These are phyloP conservation scores for Avahi laniger DNA, from an alignment of 2,797 vertebrate species.

Conservation along the genomic window DNA sequence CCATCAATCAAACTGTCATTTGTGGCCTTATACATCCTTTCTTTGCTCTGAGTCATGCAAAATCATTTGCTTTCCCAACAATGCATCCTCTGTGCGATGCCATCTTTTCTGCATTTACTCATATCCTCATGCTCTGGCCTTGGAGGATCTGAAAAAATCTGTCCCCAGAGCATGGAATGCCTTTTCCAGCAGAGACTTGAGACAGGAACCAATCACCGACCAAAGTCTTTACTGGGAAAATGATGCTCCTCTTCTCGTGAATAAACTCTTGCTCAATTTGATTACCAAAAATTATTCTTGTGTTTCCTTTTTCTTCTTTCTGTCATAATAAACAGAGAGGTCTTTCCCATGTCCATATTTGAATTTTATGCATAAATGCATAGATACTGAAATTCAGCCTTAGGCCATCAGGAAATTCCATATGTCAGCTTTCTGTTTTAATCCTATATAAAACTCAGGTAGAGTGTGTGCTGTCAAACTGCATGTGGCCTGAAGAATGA, in stretches of 20 bases:
- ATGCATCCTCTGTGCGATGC: slow-evolving; percentile 47
- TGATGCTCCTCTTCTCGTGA: neutral
- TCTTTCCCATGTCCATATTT: slow-evolving; percentile 62
- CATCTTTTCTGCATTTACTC: slow-evolving; percentile 55
- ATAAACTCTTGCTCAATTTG: slow-evolving; percentile 30
- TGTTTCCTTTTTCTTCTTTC: slow-evolving; percentile 51
- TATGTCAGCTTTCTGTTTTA: slow-evolving; percentile 67
- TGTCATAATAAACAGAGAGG: neutral
- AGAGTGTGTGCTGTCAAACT: slow-evolving; percentile 58
- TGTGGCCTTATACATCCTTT: slow-evolving; percentile 47
- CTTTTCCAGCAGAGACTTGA: slow-evolving; percentile 30
- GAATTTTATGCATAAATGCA: slow-evolving; percentile 74
- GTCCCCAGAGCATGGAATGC: slow-evolving; percentile 30
- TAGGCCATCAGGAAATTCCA: slow-evolving; percentile 65
- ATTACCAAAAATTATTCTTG: neutral
- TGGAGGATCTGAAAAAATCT: slow-evolving; percentile 47
- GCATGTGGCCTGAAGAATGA: slow-evolving; percentile 50
- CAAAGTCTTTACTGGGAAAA: slow-evolving; percentile 36
- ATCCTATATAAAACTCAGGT: slow-evolving; percentile 55
- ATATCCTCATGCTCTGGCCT: slow-evolving; percentile 11
- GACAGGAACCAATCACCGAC: neutral
- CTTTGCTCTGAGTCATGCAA: slow-evolving; percentile 61
- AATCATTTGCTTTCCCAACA: slow-evolving; percentile 62
- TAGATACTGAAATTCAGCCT: slow-evolving; percentile 73
- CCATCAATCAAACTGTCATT: slow-evolving; percentile 69